Conservation (phyloP, 2,888 invertebrate genomes). For the Synanthedon tipuliformis region DNA sequence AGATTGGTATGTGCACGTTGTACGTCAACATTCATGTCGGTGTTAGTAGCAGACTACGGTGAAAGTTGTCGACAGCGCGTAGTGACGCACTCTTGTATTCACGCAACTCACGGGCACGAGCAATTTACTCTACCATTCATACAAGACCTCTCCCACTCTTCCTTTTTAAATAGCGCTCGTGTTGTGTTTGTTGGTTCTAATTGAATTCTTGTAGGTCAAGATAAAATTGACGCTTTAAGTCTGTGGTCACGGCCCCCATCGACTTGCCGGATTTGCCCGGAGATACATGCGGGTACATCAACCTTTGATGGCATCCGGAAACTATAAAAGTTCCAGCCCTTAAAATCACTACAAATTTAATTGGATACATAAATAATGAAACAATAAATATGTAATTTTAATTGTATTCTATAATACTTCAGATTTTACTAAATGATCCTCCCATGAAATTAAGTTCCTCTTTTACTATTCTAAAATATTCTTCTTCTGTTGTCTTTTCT, state of each 20-base stretch:
- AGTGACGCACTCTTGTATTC: slow-evolving; percentile 58
- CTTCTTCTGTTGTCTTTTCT: slow-evolving; percentile 35
- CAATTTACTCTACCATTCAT: slow-evolving; percentile 43
- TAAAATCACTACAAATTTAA: not conserved
- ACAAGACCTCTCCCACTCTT: slow-evolving; percentile 27
- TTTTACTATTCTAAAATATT: slow-evolving; percentile 64
- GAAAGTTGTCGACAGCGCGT: slow-evolving; percentile 46
- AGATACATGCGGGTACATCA: slow-evolving; percentile 35
- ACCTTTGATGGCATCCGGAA: not conserved
- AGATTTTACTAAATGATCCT: slow-evolving; percentile 1
- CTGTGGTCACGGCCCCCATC: slow-evolving; percentile 35
- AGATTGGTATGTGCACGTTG: not conserved
- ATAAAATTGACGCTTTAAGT: slow-evolving; percentile 37
- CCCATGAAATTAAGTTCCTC: slow-evolving; percentile 44
- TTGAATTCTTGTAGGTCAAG: slow-evolving; percentile 28
- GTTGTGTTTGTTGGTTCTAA: slow-evolving; percentile 18
- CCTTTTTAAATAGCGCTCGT: slow-evolving; percentile 25
- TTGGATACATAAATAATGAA: not conserved
- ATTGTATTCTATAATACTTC: not conserved
- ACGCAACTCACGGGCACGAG: slow-evolving; percentile 39
- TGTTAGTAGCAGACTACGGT: slow-evolving; percentile 25
- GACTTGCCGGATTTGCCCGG: slow-evolving; percentile 27
- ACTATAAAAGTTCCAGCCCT: no score
- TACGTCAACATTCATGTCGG: not conserved
- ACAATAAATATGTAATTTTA: not conserved